Base-by-base conservation (phyloP, 2,797 vertebrate species). In the Danio kyathit region DNA sequence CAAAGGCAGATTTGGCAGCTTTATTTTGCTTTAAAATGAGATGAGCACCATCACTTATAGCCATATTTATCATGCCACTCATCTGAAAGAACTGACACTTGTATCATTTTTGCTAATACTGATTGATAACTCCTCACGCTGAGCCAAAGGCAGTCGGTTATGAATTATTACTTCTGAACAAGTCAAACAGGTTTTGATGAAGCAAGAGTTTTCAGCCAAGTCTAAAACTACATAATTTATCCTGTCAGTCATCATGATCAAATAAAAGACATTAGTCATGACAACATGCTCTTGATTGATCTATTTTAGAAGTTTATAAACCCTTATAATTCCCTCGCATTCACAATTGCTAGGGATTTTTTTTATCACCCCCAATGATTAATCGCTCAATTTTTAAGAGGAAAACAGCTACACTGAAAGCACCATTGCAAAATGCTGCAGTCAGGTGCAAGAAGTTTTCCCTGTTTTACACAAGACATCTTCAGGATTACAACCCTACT, bases 171-270 rank as follows among this genome's bases (percentile, higher is more conserved):
- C 75, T 81, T 76, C 78, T 74, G 52, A 79, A 83, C 49, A 74
- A 83, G 83, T 65, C 75, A 82, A 73, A 76, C 81, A 87, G 83
- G 85, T 87, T 82, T 85, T 87, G 65, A 81, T 85, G 84, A 83
- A 81, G 79, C 40, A 64, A 76, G 76, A 44, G 41, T 81, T 71
- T 77, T 67, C 74, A 70, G 63, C 57, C 46, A 65, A 61, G 43
- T 81, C 41, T 74, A 85, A 82, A 87, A 80, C 81, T 79, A 80
- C 67, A 82, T 79, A 49, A 85, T 85, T 82, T 77, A 81, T 77
- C 59, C 57, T 43, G 72, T 65, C 63, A 82, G 69, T 79, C 76
- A 77, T 85, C 64, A 60, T 76, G 40, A 57, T 76, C 61, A 70
- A 81, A 76, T 71, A 65, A 82, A 19, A 75, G 70, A 84, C 69